Evolutionary conservation across 2,888 invertebrate species (phyloP).

Genomic region (Zelleria hepariella): DNA sequence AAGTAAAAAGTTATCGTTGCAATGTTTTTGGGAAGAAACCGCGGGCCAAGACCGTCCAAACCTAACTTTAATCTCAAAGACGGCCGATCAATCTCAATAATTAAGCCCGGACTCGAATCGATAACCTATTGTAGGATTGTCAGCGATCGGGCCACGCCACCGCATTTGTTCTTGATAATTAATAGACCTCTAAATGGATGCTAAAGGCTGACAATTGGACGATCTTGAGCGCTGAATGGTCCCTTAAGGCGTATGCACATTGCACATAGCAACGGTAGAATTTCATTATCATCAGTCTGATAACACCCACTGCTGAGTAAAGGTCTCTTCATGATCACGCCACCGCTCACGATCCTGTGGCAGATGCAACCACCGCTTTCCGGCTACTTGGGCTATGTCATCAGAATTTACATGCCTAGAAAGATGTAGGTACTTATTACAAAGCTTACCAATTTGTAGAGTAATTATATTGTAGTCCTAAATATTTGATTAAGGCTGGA

Average conservation of each 20-base stretch:
- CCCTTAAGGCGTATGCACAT: not conserved
- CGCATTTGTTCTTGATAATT: not conserved
- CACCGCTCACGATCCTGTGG: too few species aligned
- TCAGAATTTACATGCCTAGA: too few species aligned
- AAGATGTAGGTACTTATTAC: too few species aligned
- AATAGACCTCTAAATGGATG: slow-evolving; percentile 1
- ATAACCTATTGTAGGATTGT: not conserved
- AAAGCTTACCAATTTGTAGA: too few species aligned
- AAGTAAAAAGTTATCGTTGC: too few species aligned
- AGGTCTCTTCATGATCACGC: too few species aligned
- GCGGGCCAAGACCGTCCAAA: not conserved
- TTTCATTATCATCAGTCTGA: not conserved
- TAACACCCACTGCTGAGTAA: not conserved
- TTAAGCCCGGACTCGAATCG: not conserved
- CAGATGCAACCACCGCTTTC: too few species aligned
- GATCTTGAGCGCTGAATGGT: not conserved
- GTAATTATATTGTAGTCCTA: too few species aligned
- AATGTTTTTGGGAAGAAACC: not conserved
- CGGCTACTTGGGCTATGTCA: too few species aligned
- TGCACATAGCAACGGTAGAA: not conserved
- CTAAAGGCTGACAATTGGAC: not conserved
- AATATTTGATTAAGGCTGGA: too few species aligned
- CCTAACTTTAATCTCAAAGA: not conserved
- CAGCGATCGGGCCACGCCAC: not conserved
- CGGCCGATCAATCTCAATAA: slow-evolving; percentile 1